Percentiles rank a stretch among this genome's conserved stretches.
Evolutionary conservation across 2,888 invertebrate species (phyloP).

Genomic region (Punctoribates punctum): DNA sequence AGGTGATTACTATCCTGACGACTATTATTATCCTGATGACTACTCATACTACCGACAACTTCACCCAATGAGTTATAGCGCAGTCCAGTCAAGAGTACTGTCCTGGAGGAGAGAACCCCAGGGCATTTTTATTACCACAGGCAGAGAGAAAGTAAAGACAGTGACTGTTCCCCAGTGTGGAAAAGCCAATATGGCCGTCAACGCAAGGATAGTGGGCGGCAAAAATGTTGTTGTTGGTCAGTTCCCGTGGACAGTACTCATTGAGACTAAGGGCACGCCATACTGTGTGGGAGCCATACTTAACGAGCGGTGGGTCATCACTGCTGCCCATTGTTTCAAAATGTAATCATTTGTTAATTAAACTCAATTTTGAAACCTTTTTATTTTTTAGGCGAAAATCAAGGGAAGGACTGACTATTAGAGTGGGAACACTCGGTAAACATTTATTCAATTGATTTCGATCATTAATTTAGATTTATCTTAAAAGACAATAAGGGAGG

Average conservation of each 20-base stretch:
- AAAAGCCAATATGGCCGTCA: neutral
- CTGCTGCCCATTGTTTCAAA: constrained; percentile 28
- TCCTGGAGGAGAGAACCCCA: neutral
- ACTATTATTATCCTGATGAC: neutral
- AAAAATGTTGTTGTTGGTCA: neutral
- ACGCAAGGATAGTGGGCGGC: neutral
- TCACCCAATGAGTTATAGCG: neutral
- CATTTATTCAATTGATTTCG: neutral
- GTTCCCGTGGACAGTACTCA: constrained; percentile 6
- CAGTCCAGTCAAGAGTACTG: neutral
- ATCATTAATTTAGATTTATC: neutral
- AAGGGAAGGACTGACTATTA: neutral
- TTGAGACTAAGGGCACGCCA: neutral
- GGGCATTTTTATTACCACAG: neutral
- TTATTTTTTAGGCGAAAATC: neutral
- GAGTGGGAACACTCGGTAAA: neutral
- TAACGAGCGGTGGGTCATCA: constrained; percentile 9
- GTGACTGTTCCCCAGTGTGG: constrained; percentile 12
- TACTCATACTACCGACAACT: neutral
- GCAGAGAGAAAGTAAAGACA: neutral
- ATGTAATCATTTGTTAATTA: neutral
- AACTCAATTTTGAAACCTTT: neutral
- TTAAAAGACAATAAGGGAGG: neutral
- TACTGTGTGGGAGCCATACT: constrained; percentile 20
- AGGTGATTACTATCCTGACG: too few species aligned